Conservation (phyloP, 1,140 invertebrate species). For the Bombus turneri region DNA sequence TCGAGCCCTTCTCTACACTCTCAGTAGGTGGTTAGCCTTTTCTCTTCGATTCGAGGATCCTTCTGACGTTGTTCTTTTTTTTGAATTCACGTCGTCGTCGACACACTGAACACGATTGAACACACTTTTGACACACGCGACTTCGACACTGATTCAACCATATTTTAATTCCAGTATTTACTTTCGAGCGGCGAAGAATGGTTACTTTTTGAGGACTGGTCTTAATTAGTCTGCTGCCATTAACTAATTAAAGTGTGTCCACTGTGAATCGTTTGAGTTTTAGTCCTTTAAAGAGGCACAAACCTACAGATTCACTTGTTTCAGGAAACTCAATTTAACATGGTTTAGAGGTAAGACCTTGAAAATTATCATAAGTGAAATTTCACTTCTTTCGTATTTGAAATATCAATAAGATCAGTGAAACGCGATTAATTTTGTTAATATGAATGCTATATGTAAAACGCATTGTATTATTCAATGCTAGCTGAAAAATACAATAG, state of each 20-base stretch:
- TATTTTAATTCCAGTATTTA: conserved; percentile 38
- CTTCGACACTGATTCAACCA: conserved; percentile 3
- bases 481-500: no score
- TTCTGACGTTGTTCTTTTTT: conserved; percentile 19
- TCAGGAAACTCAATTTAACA: no score
- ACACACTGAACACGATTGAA: not conserved
- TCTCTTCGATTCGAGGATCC: conserved; percentile 39
- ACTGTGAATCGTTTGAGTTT: not conserved
- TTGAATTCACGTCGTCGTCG: not conserved
- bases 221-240: conserved; percentile 4
- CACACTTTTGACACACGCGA: not conserved
- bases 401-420: no score
- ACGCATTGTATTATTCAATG: no score
- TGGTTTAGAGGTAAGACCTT: no score
- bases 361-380: no score
- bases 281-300: not conserved
- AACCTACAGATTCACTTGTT: not conserved
- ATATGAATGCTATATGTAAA: no score
- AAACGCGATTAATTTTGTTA: no score
- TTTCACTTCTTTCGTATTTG: no score
- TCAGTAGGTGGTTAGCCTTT: conserved; percentile 40
- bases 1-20: conserved; percentile 9
- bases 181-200: not conserved
- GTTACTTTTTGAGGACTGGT: not conserved
- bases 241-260: conserved; percentile 38